phyloP scores from a whole-genome alignment of 2,888 invertebrate species.

The Aphrophora alni region DNA sequence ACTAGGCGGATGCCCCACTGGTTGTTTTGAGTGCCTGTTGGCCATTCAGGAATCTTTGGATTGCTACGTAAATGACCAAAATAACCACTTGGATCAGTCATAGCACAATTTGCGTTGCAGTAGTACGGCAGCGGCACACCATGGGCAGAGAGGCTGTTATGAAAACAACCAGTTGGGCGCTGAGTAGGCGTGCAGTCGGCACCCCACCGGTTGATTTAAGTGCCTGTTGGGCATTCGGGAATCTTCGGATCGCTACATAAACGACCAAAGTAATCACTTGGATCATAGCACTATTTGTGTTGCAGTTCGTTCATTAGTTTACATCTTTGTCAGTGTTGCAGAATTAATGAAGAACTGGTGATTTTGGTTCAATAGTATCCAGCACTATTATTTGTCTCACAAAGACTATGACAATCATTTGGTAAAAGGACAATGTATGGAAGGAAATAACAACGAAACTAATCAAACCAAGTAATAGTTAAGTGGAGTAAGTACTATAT shows the following conservation, averaged over 20 bases:
- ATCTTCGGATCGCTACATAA: not conserved
- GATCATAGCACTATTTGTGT: not conserved
- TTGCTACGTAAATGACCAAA: not conserved
- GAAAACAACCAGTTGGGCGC: not conserved
- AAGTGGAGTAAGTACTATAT: not conserved
- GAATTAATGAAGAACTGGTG: not conserved
- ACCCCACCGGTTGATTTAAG: not conserved
- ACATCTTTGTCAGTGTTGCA: not conserved
- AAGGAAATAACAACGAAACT: not conserved
- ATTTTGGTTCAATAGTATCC: not conserved
- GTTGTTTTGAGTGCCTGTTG: not conserved
- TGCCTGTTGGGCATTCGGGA: not conserved
- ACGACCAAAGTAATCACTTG: not conserved
- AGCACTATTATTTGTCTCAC: constrained; percentile 14
- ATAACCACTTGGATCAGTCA: too few species aligned
- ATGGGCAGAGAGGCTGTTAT: not conserved
- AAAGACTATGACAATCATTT: constrained; percentile 12
- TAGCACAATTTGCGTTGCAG: not conserved
- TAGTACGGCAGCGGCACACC: constrained; percentile 9
- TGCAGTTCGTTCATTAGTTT: not conserved
- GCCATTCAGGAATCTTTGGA: not conserved
- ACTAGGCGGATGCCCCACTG: not conserved
- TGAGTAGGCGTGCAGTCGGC: not conserved
- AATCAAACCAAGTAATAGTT: not conserved
- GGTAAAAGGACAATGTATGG: not conserved